These are phyloP conservation scores for Stegostoma tigrinum DNA, from an alignment of 2,113 vertebrate genomes.

Conservation along the genomic window DNA sequence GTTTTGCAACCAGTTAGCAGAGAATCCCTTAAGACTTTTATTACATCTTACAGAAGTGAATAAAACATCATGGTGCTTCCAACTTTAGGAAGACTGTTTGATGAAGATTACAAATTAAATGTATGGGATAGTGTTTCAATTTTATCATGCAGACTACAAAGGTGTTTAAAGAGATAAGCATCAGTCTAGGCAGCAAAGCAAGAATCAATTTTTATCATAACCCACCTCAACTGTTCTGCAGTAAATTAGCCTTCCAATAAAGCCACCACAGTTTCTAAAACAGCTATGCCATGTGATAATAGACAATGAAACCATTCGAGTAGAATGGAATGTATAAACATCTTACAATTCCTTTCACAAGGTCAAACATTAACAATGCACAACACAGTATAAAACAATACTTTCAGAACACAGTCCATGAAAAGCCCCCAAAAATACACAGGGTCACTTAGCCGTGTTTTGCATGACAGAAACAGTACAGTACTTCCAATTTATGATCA, in stretches of 20 bases:
- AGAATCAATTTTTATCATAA: neutral
- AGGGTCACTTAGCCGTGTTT: neutral
- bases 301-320: neutral
- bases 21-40: neutral
- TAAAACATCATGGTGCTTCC: neutral
- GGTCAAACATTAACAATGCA: neutral
- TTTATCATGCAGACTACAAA: neutral
- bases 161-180: neutral
- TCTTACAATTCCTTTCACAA: neutral
- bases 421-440: neutral
- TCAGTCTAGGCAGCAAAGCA: neutral
- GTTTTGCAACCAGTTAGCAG: neutral
- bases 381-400: neutral
- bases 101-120: neutral
- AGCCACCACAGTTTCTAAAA: neutral
- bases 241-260: neutral
- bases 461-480: neutral
- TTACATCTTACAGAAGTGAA: neutral
- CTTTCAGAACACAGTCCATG: neutral
- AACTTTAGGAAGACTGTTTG: neutral
- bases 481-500: neutral
- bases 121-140: neutral
- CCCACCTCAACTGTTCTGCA: neutral
- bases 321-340: neutral
- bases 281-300: neutral